Evolutionary conservation across 2,113 vertebrate genomes (phyloP), one percentile per base, ranked within the genome.

Genomic region (Progne subis): DNA sequence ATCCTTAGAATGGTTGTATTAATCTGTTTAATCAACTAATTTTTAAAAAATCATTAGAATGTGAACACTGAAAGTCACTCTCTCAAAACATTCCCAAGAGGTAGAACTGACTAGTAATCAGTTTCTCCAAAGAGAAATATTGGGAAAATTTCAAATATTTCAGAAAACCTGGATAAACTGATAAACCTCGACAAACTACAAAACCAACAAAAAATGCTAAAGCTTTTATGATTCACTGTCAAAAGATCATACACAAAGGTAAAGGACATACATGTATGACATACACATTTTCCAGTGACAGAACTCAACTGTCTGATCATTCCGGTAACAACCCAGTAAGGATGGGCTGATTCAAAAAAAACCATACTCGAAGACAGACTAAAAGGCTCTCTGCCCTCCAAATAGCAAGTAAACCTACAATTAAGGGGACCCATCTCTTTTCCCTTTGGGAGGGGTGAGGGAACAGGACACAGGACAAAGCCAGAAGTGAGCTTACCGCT

Each of bases 401-500:
- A n/a, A 68, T 34, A n/a, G 12, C 9, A 85, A 79, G 20, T 20
- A 79, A 47, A 64, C 12, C 17, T 14, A 8, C 4, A 10, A 81
- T 20, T 59, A 50, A 14, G 37, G 6, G 26, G 19, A 63, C 2
- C 14, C 21, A 52, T 1, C 17, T 64, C 9, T 44, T n/a, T 55
- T 82, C 31, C 24, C 43, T 18, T 14, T 80, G 55, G 25, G 8
- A 63, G 56, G 34, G 4, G 16, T 18, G 43, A 11, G 18, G 23
- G 46, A 91, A 39, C 15, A 65, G 12, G 28, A 44, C 32, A 70
- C 15, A 65, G 12, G 28, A 44, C 32, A 70, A 64, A 71, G 14
- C 6, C 7, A 5, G 20, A 72, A 2, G 19, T 0, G 9, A 67
- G 61, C 99, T 98, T 97, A 99, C 99, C 90, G 99, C 99, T 8